Percentiles rank a stretch among this genome's conserved stretches.
phyloP scores from a whole-genome alignment of 2,888 invertebrate species.

The Willowsia nigromaculata region DNA sequence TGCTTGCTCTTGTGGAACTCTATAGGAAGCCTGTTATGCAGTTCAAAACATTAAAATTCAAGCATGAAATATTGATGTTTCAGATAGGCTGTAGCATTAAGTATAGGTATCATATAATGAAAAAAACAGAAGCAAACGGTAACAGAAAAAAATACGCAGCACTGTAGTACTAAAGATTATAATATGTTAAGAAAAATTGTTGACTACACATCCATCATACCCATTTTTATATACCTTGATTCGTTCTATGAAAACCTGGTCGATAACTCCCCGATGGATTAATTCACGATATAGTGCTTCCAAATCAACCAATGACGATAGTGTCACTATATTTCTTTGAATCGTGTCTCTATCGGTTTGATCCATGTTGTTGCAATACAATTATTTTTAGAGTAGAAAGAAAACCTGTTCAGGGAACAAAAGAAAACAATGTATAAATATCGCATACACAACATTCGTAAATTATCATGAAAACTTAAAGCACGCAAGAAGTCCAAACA shows the following conservation, averaged over 20 bases:
- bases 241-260: constrained; percentile 66
- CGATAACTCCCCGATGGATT: constrained; percentile 68
- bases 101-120: too few species aligned
- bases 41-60: neutral
- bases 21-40: constrained; percentile 29
- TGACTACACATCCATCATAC: neutral
- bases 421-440: neutral
- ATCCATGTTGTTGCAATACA: too few species aligned
- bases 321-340: constrained; percentile 67
- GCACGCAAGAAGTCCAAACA: neutral
- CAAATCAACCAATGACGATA: constrained; percentile 66
- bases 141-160: too few species aligned
- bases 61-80: neutral
- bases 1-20: constrained; percentile 63
- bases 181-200: too few species aligned
- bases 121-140: too few species aligned
- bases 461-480: neutral
- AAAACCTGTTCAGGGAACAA: neutral
- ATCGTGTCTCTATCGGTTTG: constrained; percentile 70
- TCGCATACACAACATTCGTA: neutral
- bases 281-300: constrained; percentile 65
- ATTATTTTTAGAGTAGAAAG: too few species aligned
- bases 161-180: too few species aligned
- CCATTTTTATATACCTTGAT: constrained; percentile 60
- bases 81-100: neutral